These are phyloP conservation scores for Thysanoteuthis rhombus DNA, from an alignment of 2,888 invertebrate species.

Conservation along the genomic window DNA sequence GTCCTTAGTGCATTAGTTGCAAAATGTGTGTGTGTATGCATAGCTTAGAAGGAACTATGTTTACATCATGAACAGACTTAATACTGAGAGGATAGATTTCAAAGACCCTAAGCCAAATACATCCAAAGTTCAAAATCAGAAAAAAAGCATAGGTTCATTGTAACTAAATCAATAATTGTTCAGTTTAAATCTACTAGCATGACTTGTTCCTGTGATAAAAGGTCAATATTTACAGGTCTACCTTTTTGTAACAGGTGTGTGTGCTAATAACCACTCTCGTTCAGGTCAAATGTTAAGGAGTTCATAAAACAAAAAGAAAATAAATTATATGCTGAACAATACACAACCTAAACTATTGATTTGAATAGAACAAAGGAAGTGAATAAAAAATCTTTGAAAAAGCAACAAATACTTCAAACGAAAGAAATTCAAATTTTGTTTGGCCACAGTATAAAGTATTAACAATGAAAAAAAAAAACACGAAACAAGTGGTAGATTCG, in stretches of 20 bases:
- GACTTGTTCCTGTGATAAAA: not conserved
- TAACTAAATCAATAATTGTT: not conserved
- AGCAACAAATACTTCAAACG: not conserved
- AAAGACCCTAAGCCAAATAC: too few relatives aligned
- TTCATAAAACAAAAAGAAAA: not conserved
- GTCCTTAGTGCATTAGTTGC: too few relatives aligned
- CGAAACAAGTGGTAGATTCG: not conserved
- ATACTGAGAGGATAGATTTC: too few relatives aligned
- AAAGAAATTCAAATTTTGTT: not conserved
- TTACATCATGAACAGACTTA: too few relatives aligned
- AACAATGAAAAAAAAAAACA: not conserved
- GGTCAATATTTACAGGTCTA: not conserved
- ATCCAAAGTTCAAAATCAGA: too few relatives aligned
- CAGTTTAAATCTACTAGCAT: not conserved
- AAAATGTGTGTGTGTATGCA: too few relatives aligned
- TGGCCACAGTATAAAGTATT: not conserved
- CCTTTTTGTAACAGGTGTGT: not conserved
- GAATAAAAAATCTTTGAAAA: not conserved
- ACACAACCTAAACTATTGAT: not conserved
- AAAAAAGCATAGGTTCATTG: too few relatives aligned
- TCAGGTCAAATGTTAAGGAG: not conserved
- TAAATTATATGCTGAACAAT: not conserved
- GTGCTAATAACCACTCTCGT: not conserved
- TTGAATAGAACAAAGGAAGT: not conserved
- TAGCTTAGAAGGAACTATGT: too few relatives aligned